Conservation (phyloP, 2,797 vertebrate genomes). For the Oophaga sylvatica region DNA sequence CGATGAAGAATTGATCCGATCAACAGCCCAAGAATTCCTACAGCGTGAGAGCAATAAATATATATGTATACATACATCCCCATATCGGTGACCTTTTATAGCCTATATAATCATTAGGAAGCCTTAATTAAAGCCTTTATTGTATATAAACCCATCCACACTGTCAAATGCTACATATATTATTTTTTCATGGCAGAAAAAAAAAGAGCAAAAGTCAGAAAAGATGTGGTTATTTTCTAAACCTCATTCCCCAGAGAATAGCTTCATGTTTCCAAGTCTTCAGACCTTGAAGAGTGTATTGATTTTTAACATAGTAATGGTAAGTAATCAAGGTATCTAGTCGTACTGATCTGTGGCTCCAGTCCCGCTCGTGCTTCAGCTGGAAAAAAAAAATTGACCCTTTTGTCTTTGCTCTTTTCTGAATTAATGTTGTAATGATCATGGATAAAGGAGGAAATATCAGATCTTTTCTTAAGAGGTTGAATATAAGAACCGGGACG, state of each 20-base stretch:
- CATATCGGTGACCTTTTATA: neutral
- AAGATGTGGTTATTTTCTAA: conserved; percentile 47
- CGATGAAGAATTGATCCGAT: conserved; percentile 42
- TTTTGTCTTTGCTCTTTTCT: conserved; percentile 22
- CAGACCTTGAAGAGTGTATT: conserved; percentile 59
- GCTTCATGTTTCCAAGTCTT: conserved; percentile 51
- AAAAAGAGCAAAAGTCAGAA: conserved; percentile 26
- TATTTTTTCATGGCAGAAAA: neutral
- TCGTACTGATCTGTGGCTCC: conserved; percentile 35
- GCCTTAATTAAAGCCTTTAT: neutral
- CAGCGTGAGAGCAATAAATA: neutral
- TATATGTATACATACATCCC: neutral
- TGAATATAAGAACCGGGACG: neutral
- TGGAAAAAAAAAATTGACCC: conserved; percentile 26
- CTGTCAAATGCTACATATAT: neutral
- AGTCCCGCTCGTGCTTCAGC: conserved; percentile 9
- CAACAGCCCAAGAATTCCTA: conserved; percentile 10
- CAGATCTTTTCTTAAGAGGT: neutral
- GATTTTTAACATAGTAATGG: conserved; percentile 49
- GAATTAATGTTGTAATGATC: conserved; percentile 13
- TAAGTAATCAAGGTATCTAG: conserved; percentile 55
- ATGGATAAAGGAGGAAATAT: neutral
- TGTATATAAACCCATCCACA: neutral
- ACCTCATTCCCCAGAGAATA: conserved; percentile 18
- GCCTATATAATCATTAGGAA: neutral